These are phyloP conservation scores for Brachionus calyciflorus DNA, from an alignment of 1,140 invertebrate genomes.

Conservation along the genomic window DNA sequence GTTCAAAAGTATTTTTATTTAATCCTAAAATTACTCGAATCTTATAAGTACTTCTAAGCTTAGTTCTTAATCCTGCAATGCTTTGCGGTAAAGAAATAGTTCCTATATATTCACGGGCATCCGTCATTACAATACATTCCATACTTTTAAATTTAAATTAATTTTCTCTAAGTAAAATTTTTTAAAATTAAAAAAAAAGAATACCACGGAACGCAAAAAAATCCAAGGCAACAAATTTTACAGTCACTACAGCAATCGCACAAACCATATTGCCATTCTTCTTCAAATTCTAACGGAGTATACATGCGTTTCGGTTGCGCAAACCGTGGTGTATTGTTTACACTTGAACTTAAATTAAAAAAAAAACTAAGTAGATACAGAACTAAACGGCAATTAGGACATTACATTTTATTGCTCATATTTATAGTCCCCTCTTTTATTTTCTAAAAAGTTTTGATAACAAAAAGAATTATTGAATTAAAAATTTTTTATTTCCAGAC, in stretches of 20 bases:
- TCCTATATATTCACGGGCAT: constrained; percentile 7
- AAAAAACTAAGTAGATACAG: no score
- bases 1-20: no score
- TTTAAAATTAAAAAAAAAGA: not conserved
- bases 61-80: constrained; percentile 18
- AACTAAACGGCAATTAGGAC: no score
- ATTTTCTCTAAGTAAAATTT: not conserved
- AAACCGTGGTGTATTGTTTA: not conserved
- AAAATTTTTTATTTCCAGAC: not conserved
- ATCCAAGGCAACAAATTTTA: constrained; percentile 29
- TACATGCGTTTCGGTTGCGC: constrained; percentile 21
- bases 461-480: not conserved
- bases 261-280: constrained; percentile 32
- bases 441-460: not conserved
- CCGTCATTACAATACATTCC: constrained; percentile 27
- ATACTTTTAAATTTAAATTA: not conserved
- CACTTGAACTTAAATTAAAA: constrained; percentile 8
- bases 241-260: constrained; percentile 30
- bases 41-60: constrained; percentile 11
- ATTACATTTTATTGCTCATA: not conserved
- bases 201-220: constrained; percentile 36
- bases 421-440: not conserved
- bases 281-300: constrained; percentile 14
- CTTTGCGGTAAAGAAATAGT: not conserved
- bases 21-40: constrained; percentile 29